phyloP scores from a whole-genome alignment of 2,797 vertebrate genomes.

The Eulemur coronatus region DNA sequence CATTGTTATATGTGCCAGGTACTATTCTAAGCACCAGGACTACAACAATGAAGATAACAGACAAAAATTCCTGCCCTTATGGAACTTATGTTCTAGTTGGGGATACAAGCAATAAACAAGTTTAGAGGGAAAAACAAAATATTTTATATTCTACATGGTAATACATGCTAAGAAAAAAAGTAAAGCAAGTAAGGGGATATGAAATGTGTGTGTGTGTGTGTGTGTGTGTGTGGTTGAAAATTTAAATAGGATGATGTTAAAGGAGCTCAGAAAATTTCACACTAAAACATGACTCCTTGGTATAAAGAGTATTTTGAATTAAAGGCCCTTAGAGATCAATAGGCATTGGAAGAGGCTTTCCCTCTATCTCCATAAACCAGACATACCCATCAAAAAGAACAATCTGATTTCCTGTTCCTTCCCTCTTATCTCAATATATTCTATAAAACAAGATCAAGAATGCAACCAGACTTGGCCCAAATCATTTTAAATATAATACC shows the following conservation, averaged over 20 bases:
- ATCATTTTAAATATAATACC: neutral
- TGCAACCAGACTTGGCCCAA: neutral
- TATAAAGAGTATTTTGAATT: no score
- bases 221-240: neutral
- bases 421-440: no score
- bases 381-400: no score
- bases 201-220: neutral
- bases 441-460: neutral
- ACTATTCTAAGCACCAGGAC: neutral
- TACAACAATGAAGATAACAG: neutral
- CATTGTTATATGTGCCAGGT: neutral
- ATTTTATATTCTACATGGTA: neutral
- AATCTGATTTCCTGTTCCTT: no score
- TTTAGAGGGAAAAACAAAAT: neutral
- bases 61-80: conserved; percentile 14
- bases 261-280: no score
- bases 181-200: neutral
- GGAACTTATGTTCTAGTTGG: neutral
- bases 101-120: neutral
- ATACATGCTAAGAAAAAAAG: conserved; percentile 9
- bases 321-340: no score
- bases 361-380: no score
- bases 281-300: no score
- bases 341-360: no score
- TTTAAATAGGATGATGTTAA: neutral